A percentile compares a stretch with the other conserved stretches of the same genome.
Evolutionary conservation across 1,140 invertebrate species (phyloP).

Genomic region (Pissodes strobi): DNA sequence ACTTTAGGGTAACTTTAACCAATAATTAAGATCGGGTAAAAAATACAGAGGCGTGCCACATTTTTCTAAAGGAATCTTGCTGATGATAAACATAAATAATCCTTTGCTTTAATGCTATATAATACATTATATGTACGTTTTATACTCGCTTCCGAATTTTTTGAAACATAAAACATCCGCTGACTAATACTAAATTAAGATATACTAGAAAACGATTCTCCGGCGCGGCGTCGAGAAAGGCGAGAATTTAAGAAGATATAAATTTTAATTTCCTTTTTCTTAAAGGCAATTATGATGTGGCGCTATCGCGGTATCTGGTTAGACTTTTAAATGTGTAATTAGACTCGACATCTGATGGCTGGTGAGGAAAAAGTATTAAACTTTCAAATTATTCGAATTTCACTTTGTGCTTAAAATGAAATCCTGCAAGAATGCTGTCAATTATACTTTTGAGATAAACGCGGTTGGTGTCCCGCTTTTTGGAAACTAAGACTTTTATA

Average conservation of each 20-base stretch:
- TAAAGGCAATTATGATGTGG: constrained; percentile 37
- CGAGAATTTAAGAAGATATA: constrained; percentile 39
- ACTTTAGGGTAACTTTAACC: no score
- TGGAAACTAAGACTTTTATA: no score
- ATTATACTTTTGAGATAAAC: constrained; percentile 14
- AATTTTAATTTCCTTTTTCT: constrained; percentile 44
- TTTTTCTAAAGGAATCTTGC: no score
- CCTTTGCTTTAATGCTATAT: no score
- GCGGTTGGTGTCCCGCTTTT: no score
- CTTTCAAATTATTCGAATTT: constrained; percentile 35
- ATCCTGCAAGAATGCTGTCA: constrained; percentile 14
- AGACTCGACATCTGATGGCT: constrained; percentile 31
- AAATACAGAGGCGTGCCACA: no score
- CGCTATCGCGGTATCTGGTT: constrained; percentile 34
- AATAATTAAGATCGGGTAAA: no score
- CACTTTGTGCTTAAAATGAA: constrained; percentile 29
- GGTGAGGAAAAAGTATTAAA: constrained; percentile 31
- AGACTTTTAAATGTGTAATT: constrained; percentile 43
- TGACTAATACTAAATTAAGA: constrained; percentile 27
- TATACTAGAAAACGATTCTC: constrained; percentile 30
- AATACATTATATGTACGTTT: no score
- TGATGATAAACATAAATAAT: no score
- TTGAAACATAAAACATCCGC: no score
- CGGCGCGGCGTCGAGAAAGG: constrained; percentile 15
- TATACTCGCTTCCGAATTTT: no score